A percentile compares a stretch with the other conserved stretches of the same genome.
Conservation (phyloP, 2,888 invertebrate species). For the Operophtera brumata region DNA sequence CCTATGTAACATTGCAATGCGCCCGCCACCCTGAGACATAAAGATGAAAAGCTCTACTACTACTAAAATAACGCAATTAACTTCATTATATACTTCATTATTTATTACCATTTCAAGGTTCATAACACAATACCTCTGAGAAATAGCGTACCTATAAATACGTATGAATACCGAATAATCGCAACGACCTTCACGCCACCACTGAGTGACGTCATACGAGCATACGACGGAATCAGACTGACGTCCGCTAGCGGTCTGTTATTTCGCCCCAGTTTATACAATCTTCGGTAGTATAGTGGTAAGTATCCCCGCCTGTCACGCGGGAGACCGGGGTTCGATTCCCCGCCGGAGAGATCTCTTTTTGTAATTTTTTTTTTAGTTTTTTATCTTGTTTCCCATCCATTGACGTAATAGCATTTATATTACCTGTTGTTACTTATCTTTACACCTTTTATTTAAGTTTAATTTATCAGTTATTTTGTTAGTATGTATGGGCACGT, state of each 20-base stretch:
- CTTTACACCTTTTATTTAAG: too few species aligned
- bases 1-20: too few species aligned
- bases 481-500: too few species aligned
- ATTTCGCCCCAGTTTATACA: background rate
- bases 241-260: background rate
- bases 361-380: slow-evolving; percentile 11
- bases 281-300: slow-evolving; percentile 81
- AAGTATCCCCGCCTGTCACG: slow-evolving; percentile 82
- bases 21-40: too few species aligned
- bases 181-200: background rate
- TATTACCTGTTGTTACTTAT: too few species aligned
- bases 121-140: slow-evolving; percentile 1
- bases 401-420: too few species aligned
- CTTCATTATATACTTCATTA: too few species aligned
- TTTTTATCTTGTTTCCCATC: too few species aligned
- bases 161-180: slow-evolving; percentile 14
- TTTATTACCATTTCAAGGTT: too few species aligned
- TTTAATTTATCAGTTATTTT: too few species aligned
- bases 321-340: slow-evolving; percentile 82
- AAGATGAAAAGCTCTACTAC: too few species aligned
- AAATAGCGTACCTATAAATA: slow-evolving; percentile 8
- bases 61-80: too few species aligned
- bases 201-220: slow-evolving; percentile 10
- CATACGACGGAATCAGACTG: background rate
- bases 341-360: slow-evolving; percentile 71